Evolutionary conservation across 2,888 invertebrate species (phyloP), one percentile per base, ranked within the genome.

Genomic region (Mythimna impura): DNA sequence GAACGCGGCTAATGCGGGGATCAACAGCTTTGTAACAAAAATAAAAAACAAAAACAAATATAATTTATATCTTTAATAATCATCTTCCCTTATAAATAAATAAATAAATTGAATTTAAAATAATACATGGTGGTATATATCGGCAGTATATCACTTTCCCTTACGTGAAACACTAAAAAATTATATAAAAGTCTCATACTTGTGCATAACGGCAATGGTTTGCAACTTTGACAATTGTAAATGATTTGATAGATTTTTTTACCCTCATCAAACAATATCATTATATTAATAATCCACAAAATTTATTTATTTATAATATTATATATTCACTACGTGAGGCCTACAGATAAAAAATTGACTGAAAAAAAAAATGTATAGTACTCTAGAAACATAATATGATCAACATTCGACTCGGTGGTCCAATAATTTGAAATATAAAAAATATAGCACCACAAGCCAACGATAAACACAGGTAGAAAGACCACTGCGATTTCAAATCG

Each of bases 121-220:
- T 83, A 88, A 88, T 76, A 85, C 81, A 79, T 71, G 73, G 34
- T 77, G 52, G 57, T 65, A 57, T 66, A 72, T 69, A 67, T 71
- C 67, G 84, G 83, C 85, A 87, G 77, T 86, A 81, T 82, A 82
- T 80, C 83, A 86, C 82, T 84, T 87, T 82, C 73, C 70, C 71
- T 84, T 87, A 82, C 22, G 69, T 73, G n/a, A 77, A 72, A 63
- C 71, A 64, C 63, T 78, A 73, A 83, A 81, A 73, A 78, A 82
- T 72, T 78, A 71, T 73, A 68, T 72, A 76, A 84, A 66, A 73
- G 64, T 77, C 54, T 71, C 64, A 73, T 71, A 77, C 57, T 72
- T 78, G 61, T 66, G 69, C 75, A 58, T 72, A 67, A 58, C 50
- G 54, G 57, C 61, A 68, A 65, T 50, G 43, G 22, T 58, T 57